These are phyloP conservation scores for Ichneumoninae sp. DNA, from an alignment of 2,888 invertebrate species.

Conservation along the genomic window DNA sequence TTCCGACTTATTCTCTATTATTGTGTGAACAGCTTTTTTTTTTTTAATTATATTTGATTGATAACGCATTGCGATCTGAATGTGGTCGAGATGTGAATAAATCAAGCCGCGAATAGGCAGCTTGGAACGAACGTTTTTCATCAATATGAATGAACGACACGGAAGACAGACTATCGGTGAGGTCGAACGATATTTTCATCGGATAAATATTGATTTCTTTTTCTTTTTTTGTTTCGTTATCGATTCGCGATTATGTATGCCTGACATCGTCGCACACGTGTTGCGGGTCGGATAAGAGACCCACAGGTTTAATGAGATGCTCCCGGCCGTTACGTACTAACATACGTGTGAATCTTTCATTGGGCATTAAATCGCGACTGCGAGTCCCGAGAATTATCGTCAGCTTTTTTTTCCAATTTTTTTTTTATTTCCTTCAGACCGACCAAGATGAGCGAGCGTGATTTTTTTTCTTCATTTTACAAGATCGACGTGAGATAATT, in stretches of 20 bases:
- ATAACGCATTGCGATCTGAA: not conserved
- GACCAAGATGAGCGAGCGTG: not conserved
- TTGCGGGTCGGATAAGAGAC: slow-evolving; percentile 13
- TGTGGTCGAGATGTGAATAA: not conserved
- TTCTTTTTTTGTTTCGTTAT: slow-evolving; percentile 21
- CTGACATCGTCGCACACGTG: slow-evolving; percentile 6
- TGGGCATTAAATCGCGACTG: not conserved
- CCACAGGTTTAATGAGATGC: slow-evolving; percentile 11
- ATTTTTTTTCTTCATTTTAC: not conserved
- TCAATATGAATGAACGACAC: slow-evolving; percentile 10
- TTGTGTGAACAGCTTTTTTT: not conserved
- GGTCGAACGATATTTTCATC: slow-evolving; percentile 54
- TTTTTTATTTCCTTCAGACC: not conserved
- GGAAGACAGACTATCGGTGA: not conserved
- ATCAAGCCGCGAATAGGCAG: not conserved
- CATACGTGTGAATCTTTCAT: slow-evolving; percentile 19
- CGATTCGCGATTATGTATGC: slow-evolving; percentile 35
- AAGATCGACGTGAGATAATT: not conserved
- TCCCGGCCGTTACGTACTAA: not conserved
- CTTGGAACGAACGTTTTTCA: not conserved
- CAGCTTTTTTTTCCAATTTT: not conserved
- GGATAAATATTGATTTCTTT: slow-evolving; percentile 56
- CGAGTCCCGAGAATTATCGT: not conserved
- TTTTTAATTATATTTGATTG: not conserved
- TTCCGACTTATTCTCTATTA: not conserved